These are phyloP conservation scores for Myotis brandtii DNA, from an alignment of 2,113 vertebrate species.

Conservation along the genomic window DNA sequence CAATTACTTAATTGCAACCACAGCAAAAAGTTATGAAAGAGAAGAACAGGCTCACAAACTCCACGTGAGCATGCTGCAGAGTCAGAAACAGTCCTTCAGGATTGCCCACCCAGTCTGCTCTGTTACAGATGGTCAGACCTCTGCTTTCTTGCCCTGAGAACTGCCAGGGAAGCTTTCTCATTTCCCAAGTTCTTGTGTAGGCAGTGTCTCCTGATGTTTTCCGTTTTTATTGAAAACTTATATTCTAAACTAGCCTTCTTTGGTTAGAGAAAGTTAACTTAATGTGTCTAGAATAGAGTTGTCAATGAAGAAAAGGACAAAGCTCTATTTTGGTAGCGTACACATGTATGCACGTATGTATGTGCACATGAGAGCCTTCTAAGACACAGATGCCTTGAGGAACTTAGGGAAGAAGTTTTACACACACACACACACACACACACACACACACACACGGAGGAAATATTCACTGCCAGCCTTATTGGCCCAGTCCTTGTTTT, in stretches of 20 bases:
- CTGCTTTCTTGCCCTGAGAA: background rate
- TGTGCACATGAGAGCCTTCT: background rate
- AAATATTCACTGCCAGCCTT: background rate
- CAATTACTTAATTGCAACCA: background rate
- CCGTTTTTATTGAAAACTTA: constrained; percentile 20
- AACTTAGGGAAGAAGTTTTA: background rate
- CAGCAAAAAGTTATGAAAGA: background rate
- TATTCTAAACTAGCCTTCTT: background rate
- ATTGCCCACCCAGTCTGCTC: background rate
- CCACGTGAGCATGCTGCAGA: background rate
- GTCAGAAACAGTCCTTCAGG: background rate
- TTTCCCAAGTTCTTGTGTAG: background rate
- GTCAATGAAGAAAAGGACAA: background rate
- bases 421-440: too few species aligned
- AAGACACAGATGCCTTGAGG: background rate
- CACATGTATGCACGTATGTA: background rate
- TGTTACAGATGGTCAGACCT: background rate
- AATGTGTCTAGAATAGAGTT: background rate
- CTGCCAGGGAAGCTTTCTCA: background rate
- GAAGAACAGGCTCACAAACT: background rate
- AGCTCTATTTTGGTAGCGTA: background rate
- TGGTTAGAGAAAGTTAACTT: background rate
- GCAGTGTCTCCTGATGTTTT: background rate
- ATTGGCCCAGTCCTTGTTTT: background rate
- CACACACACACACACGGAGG: too few species aligned